Percentiles rank a stretch among this genome's conserved stretches.
Conservation (phyloP, 2,888 invertebrate genomes). For the Xanthia togata region DNA sequence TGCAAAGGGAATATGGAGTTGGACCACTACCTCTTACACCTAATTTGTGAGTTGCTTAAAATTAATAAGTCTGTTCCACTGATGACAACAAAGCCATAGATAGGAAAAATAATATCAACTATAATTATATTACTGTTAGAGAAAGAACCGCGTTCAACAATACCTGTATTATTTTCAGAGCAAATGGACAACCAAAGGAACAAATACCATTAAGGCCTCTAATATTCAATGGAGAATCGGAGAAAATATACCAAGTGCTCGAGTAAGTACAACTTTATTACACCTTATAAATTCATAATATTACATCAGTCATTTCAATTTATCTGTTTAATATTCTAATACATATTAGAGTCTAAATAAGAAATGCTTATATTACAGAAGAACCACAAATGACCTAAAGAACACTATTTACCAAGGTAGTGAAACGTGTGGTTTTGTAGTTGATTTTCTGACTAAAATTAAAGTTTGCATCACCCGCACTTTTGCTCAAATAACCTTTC, state of each 20-base stretch:
- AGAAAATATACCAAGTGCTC: conserved; percentile 92
- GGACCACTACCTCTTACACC: conserved; percentile 82
- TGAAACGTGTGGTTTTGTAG: conserved; percentile 81
- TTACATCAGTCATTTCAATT: conserved; percentile 64
- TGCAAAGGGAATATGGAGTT: conserved; percentile 88
- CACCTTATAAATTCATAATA: conserved; percentile 32
- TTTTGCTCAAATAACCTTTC: conserved; percentile 57
- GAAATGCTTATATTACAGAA: conserved; percentile 86
- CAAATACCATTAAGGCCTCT: conserved; percentile 95
- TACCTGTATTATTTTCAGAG: conserved; percentile 70
- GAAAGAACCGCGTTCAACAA: background rate
- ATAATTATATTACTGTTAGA: background rate
- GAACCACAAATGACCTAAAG: conserved; percentile 89
- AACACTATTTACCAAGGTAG: conserved; percentile 89
- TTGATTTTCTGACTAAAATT: conserved; percentile 60
- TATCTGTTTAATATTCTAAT: conserved; percentile 60
- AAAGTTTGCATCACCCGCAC: conserved; percentile 65
- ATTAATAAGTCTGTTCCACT: conserved; percentile 14
- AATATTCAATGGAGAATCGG: conserved; percentile 92
- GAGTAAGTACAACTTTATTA: conserved; percentile 91
- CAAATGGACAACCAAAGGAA: conserved; percentile 91
- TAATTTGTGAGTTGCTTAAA: conserved; percentile 80
- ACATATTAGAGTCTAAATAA: conserved; percentile 61
- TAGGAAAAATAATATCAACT: conserved; percentile 17
- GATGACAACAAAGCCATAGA: background rate